Evolutionary conservation across 2,888 invertebrate species (phyloP).

Genomic region (Stenodema calcarata): DNA sequence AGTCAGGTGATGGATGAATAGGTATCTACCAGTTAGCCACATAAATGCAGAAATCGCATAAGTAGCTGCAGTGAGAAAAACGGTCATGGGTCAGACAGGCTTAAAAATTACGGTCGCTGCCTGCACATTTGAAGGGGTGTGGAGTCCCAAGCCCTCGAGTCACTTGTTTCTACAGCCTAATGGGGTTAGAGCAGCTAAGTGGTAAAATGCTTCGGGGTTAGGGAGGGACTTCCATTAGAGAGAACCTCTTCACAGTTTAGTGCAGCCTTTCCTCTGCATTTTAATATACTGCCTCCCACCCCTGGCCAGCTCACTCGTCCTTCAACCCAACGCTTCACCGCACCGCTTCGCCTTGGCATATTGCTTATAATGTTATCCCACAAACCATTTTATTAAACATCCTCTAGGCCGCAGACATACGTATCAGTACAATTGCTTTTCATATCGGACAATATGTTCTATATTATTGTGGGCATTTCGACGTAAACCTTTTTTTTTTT

Average conservation of each 20-base stretch:
- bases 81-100: conserved; percentile 14
- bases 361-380: neutral
- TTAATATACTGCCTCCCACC: neutral
- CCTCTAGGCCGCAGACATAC: too few species aligned
- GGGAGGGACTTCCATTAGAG: conserved; percentile 18
- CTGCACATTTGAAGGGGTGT: conserved; percentile 17
- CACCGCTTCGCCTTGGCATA: neutral
- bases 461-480: too few species aligned
- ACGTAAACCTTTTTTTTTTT: too few species aligned
- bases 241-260: conserved; percentile 23
- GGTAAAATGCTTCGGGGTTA: neutral
- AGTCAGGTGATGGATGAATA: neutral
- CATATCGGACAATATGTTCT: too few species aligned
- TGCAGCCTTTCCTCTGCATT: conserved; percentile 28
- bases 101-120: conserved; percentile 22
- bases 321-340: neutral
- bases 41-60: neutral
- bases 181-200: conserved; percentile 21
- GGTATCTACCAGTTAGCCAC: neutral
- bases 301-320: neutral
- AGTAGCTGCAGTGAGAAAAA: neutral
- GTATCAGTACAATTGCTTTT: too few species aligned
- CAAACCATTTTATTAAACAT: neutral
- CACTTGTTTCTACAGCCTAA: conserved; percentile 31
- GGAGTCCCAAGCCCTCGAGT: neutral